Evolutionary conservation across 2,113 vertebrate species (phyloP), one percentile per base, ranked within the genome.

Genomic region (Laticauda laticaudata): DNA sequence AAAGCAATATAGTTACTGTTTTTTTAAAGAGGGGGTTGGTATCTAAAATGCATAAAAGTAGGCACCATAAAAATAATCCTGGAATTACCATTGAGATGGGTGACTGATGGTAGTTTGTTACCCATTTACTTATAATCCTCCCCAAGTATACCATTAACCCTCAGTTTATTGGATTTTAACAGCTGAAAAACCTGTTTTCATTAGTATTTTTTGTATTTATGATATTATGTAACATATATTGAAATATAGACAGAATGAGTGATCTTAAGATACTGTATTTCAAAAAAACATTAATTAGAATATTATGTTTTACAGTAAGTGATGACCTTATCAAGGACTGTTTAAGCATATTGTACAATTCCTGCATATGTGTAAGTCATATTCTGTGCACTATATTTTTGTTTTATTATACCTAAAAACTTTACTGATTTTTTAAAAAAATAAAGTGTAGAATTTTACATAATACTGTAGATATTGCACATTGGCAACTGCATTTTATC

Each of bases 261-360:
- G 18, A 10, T 14, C 23, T 64, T 59, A 21, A 55, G 26, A n/a
- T 2, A 0, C 0, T 21, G n/a, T 48, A 57, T 64, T 90, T 87
- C 88, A 85, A 34, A 54, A 43, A 91, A 88, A 57, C 7, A 0
- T 1, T 90, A 56, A 1, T 94, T 88, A 91, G 45, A 93, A 3
- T 87, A 89, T 94, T 94, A 86, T 93, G 97, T 96, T 97, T 97
- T 96, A 86, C 98, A 99, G 99, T 99, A 98, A 99, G 98, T 29
- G 99, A 99, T 95, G 98, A 99, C 95, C 97, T 99, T 97, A 98
- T 99, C 94, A 99, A 99, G 97, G 99, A 99, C 97, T 99, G 98
- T 96, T 97, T 99, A 97, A 99, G 98, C 97, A 98, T 99, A 97
- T 98, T 99, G 93, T 99, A 99, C 97, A 99, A 99, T 97, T 99